These are phyloP conservation scores for Anguilla megastoma DNA, from an alignment of 2,797 vertebrate species.

Conservation along the genomic window DNA sequence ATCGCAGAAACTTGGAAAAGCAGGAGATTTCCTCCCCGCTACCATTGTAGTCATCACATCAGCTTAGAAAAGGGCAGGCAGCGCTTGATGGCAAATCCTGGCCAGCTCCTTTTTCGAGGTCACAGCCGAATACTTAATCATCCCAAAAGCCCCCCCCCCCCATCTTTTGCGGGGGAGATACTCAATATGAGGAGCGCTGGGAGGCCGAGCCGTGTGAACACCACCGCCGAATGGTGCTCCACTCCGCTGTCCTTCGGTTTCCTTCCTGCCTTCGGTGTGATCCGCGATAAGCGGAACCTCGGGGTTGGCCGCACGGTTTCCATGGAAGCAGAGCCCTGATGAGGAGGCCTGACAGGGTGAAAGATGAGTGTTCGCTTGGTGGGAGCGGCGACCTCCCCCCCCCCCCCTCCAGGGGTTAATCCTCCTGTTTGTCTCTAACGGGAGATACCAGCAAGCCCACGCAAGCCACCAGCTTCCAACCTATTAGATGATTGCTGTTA, in stretches of 20 bases:
- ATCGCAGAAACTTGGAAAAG: background rate
- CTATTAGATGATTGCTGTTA: slow-evolving; percentile 15
- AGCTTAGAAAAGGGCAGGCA: background rate
- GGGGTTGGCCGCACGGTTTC: slow-evolving; percentile 30
- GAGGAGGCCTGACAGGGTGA: slow-evolving; percentile 16
- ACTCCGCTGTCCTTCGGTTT: background rate
- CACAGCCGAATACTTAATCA: background rate
- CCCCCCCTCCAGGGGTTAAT: slow-evolving; percentile 23
- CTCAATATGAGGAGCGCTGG: too few relatives aligned
- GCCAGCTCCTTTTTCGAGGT: background rate
- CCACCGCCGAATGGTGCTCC: too few relatives aligned
- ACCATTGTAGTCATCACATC: background rate
- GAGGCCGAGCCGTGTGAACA: background rate
- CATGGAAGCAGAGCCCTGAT: slow-evolving; percentile 34
- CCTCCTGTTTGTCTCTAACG: slow-evolving; percentile 22
- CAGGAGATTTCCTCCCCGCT: background rate
- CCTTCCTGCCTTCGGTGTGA: background rate
- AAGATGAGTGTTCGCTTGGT: slow-evolving; percentile 17
- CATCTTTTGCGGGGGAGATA: background rate
- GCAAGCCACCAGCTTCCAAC: slow-evolving; percentile 7
- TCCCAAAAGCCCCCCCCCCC: background rate
- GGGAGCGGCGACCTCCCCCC: slow-evolving; percentile 27
- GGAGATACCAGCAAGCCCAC: slow-evolving; percentile 16
- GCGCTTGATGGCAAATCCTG: background rate
- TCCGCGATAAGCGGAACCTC: slow-evolving; percentile 30